phyloP scores from a whole-genome alignment of 2,888 invertebrate species.

The Phania funesta region DNA sequence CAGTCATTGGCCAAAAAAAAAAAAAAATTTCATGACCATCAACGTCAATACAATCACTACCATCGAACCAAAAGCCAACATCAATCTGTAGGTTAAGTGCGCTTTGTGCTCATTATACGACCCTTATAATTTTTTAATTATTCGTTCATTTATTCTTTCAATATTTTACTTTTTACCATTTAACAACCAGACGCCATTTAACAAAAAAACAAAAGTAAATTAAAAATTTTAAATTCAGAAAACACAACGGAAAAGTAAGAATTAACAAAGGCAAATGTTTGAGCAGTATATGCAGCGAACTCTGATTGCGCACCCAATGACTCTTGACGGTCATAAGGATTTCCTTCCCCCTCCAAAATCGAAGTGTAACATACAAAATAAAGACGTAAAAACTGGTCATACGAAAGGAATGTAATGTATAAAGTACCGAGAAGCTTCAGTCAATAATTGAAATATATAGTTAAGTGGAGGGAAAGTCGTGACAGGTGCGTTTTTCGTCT shows the following conservation, averaged over 20 bases:
- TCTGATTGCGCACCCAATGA: conserved; percentile 38
- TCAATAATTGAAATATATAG: conserved; percentile 42
- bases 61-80: not conserved
- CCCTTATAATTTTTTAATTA: conserved; percentile 6
- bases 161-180: conserved; percentile 24
- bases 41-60: not conserved
- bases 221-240: not conserved
- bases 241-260: not conserved
- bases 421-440: conserved; percentile 37
- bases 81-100: conserved; percentile 50
- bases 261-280: not conserved
- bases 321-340: conserved; percentile 19
- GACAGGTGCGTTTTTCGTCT: conserved; percentile 13
- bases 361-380: not conserved
- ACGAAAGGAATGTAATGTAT: conserved; percentile 40
- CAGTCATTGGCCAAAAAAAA: conserved; percentile 28
- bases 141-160: conserved; percentile 11
- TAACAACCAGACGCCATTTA: conserved; percentile 8
- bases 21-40: conserved; percentile 5
- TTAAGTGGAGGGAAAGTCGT: conserved; percentile 37
- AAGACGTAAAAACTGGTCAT: not conserved
- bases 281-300: not conserved
- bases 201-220: not conserved
- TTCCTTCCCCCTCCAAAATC: not conserved
- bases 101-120: conserved; percentile 38